phyloP scores from a whole-genome alignment of 1,140 invertebrate species.

The Choristoneura fumiferana region DNA sequence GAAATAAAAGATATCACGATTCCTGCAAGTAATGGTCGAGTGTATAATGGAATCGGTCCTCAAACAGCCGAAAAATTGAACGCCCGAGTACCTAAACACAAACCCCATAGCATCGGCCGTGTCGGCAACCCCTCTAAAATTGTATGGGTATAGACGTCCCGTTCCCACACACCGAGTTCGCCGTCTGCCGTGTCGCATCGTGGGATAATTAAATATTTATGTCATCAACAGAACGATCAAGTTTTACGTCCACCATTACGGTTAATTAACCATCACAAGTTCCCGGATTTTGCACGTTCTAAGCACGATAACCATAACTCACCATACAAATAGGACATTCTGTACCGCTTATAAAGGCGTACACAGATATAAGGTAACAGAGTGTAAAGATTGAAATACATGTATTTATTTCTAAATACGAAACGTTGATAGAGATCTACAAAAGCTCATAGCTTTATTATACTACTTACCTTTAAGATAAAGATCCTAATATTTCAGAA shows the following conservation, averaged over 20 bases:
- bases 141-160: constrained; percentile 43
- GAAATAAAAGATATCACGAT: constrained; percentile 8
- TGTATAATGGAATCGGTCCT: constrained; percentile 11
- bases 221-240: constrained; percentile 47
- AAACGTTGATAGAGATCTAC: too few relatives aligned
- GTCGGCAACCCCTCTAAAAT: constrained; percentile 61
- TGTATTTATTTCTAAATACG: too few relatives aligned
- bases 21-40: constrained; percentile 13
- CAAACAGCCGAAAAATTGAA: constrained; percentile 19
- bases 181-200: constrained; percentile 55
- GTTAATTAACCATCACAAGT: constrained; percentile 7
- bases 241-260: constrained; percentile 6
- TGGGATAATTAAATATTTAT: constrained; percentile 77
- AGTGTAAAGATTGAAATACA: too few relatives aligned
- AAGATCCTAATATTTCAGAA: constrained; percentile 46
- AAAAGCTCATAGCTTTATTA: neutral
- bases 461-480: constrained; percentile 48
- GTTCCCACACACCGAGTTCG: constrained; percentile 45
- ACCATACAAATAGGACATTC: too few relatives aligned
- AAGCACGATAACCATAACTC: too few relatives aligned
- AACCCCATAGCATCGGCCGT: constrained; percentile 55
- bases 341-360: too few relatives aligned
- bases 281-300: neutral
- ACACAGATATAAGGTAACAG: too few relatives aligned
- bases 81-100: constrained; percentile 24